These are phyloP conservation scores for Xestia c-nigrum DNA, from an alignment of 2,888 invertebrate genomes.

Conservation along the genomic window DNA sequence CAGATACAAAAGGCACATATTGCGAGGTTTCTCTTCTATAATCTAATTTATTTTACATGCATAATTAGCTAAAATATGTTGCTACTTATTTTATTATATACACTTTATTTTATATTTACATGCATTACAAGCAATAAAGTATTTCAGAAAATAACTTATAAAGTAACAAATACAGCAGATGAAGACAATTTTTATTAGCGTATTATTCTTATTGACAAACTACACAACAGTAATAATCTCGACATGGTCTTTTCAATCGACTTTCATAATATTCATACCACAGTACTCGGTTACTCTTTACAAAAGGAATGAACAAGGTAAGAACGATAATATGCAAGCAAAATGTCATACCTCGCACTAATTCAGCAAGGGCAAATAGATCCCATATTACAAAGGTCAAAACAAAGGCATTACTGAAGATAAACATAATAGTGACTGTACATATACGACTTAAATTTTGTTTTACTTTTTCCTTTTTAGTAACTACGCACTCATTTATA, in stretches of 20 bases:
- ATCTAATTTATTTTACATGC: background rate
- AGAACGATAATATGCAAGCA: slow-evolving; percentile 29
- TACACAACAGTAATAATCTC: slow-evolving; percentile 21
- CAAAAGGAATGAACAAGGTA: slow-evolving; percentile 30
- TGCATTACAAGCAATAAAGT: background rate
- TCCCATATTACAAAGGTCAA: slow-evolving; percentile 40
- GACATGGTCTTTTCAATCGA: slow-evolving; percentile 8
- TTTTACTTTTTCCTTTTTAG: slow-evolving; percentile 14
- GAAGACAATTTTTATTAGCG: background rate
- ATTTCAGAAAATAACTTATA: background rate
- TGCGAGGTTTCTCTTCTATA: background rate
- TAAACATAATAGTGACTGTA: slow-evolving; percentile 26
- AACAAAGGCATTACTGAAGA: slow-evolving; percentile 31
- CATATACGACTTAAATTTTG: slow-evolving; percentile 39
- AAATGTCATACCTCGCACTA: slow-evolving; percentile 22
- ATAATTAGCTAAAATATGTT: background rate
- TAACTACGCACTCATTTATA: background rate
- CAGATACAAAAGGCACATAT: background rate
- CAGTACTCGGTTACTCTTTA: slow-evolving; percentile 37
- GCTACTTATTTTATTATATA: background rate
- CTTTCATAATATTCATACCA: slow-evolving; percentile 34
- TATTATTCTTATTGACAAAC: background rate
- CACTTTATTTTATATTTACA: slow-evolving; percentile 18
- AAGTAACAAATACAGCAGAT: background rate
- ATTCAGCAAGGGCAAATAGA: background rate